Evolutionary conservation across 2,888 invertebrate genomes (phyloP), one percentile per base, ranked within the genome.

Genomic region (Tridacna crocea): DNA sequence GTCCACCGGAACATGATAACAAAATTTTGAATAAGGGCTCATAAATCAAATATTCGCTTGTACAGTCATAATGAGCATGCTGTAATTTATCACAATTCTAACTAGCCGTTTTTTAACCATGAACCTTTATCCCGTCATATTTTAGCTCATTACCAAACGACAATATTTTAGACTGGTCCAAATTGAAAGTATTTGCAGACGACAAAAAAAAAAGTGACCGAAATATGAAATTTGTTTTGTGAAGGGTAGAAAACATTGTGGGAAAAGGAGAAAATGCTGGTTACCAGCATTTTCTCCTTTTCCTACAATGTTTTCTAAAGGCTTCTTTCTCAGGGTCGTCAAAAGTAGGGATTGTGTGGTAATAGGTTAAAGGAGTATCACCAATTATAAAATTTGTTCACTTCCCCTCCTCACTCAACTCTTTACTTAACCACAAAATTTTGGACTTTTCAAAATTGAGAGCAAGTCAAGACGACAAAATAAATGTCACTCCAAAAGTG

Each of bases 1-100:
- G 51, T 70, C 70, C 70, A 70, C 48, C 46, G 70, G 24, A 70
- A 70, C 22, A 26, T 13, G 70, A 70, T 70, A 46, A 70, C 47
- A 61, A n/a, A 70, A 66, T 70, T 70, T 24, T 48, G 51, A 51
- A 70, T 70, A 47, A 51, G 47, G n/a, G 10, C 70, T 51, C 70
- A 70, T 70, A 70, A 70, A 70, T 70, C 70, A 70, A 36, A 12
- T 70, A 22, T 70, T 70, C 48, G 51, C 22, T 24, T 70, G 19
- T 22, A n/a, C 70, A 51, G 26, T 70, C 70, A 70, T 70, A 51
- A 70, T 70, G 70, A 70, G n/a, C 51, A 26, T 70, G 70, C 51
- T 22, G 70, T 70, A 70, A 70, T 70, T 70, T 70, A 70, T 70
- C 70, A 70, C 46, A 55, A 55, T 15, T 55, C 19, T 19, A 55